Evolutionary conservation across 2,888 invertebrate species (phyloP), one percentile per base, ranked within the genome.

Genomic region (Pteria penguin): DNA sequence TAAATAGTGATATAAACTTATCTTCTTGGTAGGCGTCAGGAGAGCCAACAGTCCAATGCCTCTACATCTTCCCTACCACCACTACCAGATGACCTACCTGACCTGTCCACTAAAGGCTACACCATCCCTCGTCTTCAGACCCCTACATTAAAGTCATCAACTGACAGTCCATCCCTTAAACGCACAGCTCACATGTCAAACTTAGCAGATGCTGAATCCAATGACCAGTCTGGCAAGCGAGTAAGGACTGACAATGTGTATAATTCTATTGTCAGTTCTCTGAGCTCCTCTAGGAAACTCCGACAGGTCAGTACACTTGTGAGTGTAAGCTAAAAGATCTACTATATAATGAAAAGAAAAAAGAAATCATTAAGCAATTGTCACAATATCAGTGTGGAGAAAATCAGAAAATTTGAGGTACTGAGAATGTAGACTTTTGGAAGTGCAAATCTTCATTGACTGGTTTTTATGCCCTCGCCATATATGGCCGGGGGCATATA

Each of bases 41-140:
- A 88, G 60, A 86, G 88, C 72, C 86, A 85, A 61, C 86, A 87
- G 65, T 87, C 87, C 2, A 87, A 81, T 67, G 84, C 87, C 0
- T 87, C 88, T 2, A 84, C 87, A 0, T 84, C 85, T 0, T 87
- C 87, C 4, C 81, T 88, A 65, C 86, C 87, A 0, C 72, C 82
- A 2, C 79, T 87, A 76, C 86, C 87, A 5, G 87, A 87, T 26
- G 81, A 81, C 52, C 78, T 88, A 5, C 86, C 88, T 4, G 86
- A 88, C 63, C 73, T 88, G 18, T 80, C 86, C 1, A 76, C 73
- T 5, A 61, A 77, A 22, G 81, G 82, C 52, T 86, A 82, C 67
- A 79, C 73, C 24, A 79, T 84, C 62, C 80, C 81, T 31, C 79
- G 85, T 27, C 80, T 86, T 4, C 84, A 86, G 61, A 82, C 84